These are phyloP conservation scores for Hydraecia micacea DNA, from an alignment of 2,888 invertebrate species.

Conservation along the genomic window DNA sequence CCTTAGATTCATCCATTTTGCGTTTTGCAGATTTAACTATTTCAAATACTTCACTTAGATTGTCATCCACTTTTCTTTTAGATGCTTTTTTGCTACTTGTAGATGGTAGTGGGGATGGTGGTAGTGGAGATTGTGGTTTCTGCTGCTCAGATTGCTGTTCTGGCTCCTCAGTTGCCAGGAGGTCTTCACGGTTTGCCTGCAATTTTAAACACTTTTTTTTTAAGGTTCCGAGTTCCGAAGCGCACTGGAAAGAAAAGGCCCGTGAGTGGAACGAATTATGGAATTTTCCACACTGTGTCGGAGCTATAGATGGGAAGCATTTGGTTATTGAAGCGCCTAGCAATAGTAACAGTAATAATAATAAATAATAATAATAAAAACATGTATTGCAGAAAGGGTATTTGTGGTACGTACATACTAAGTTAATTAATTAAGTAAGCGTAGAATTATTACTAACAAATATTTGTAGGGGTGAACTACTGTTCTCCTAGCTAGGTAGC, in stretches of 20 bases:
- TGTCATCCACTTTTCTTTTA: slow-evolving; percentile 19
- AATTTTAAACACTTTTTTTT: slow-evolving; percentile 8
- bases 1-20: slow-evolving; percentile 15
- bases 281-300: slow-evolving; percentile 20
- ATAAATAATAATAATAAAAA: too few relatives aligned
- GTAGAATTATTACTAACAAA: too few relatives aligned
- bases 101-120: slow-evolving; percentile 9
- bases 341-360: slow-evolving; percentile 9
- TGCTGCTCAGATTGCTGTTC: slow-evolving; percentile 18
- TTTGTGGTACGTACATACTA: too few relatives aligned
- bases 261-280: slow-evolving; percentile 17
- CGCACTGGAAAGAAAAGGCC: slow-evolving; percentile 18
- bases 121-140: slow-evolving; percentile 18
- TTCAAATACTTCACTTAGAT: slow-evolving; percentile 14
- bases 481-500: too few relatives aligned
- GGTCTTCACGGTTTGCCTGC: slow-evolving; percentile 14
- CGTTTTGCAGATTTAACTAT: slow-evolving; percentile 14
- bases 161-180: slow-evolving; percentile 17
- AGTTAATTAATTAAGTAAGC: too few relatives aligned
- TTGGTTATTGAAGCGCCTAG: slow-evolving; percentile 28
- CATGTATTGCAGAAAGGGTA: too few relatives aligned
- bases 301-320: slow-evolving; percentile 33
- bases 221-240: slow-evolving; percentile 6
- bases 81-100: slow-evolving; percentile 13
- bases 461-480: too few relatives aligned